Percentiles rank a stretch among this genome's conserved stretches.
Evolutionary conservation across 2,888 invertebrate genomes (phyloP).

Genomic region (Sphaeridia pumilis): DNA sequence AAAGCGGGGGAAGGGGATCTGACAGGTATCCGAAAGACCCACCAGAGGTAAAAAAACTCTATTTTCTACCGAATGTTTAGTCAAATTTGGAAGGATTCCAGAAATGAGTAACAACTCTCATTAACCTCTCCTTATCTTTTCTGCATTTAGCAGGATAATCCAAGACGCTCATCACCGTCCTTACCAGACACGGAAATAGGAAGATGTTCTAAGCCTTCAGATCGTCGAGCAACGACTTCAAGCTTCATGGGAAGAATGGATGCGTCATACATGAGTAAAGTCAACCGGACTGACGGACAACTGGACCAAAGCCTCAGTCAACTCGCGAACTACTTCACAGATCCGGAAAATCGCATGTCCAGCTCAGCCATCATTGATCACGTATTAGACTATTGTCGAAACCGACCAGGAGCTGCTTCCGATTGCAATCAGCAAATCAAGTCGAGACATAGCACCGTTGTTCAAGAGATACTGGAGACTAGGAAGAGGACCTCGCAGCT

Average conservation of each 20-base stretch:
- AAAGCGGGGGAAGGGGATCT: neutral
- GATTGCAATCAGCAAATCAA: neutral
- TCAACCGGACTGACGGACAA: too few species aligned
- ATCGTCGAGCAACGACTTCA: neutral
- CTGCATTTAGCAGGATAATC: too few species aligned
- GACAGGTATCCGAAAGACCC: neutral
- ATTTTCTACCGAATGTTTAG: too few species aligned
- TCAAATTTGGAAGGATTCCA: too few species aligned
- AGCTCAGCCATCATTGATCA: constrained; percentile 8
- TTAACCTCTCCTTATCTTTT: too few species aligned
- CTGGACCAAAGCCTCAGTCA: neutral
- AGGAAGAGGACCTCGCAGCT: neutral
- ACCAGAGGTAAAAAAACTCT: constrained; percentile 10
- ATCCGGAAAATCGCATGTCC: constrained; percentile 8
- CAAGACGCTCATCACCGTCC: neutral
- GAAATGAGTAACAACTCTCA: too few species aligned
- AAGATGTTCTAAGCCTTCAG: neutral
- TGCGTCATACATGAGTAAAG: too few species aligned
- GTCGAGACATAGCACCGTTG: neutral
- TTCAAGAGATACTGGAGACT: neutral
- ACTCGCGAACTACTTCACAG: neutral
- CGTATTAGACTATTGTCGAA: constrained; percentile 6
- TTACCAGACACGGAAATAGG: neutral
- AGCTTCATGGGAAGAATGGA: too few species aligned
- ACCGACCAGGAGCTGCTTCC: neutral